These are phyloP conservation scores for Pandemis cinnamomeana DNA, from an alignment of 2,888 invertebrate species.

Conservation along the genomic window DNA sequence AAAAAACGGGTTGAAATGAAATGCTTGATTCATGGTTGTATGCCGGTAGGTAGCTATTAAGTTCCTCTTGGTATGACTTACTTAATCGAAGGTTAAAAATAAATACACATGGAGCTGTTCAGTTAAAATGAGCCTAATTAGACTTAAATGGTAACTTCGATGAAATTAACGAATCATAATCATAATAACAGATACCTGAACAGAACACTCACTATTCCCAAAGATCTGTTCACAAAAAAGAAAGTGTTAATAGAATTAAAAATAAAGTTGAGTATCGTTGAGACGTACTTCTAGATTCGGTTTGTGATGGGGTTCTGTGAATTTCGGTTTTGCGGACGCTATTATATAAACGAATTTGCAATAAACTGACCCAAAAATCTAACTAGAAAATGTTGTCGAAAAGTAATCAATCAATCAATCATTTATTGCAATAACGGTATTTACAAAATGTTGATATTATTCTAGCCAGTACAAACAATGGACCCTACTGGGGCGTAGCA, in stretches of 20 bases:
- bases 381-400: not conserved
- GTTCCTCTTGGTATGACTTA: too few relatives aligned
- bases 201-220: slow-evolving; percentile 25
- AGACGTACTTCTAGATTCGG: not conserved
- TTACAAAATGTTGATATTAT: too few relatives aligned
- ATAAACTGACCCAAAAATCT: not conserved
- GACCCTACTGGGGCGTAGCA: too few relatives aligned
- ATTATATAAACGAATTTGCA: not conserved
- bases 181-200: slow-evolving; percentile 16
- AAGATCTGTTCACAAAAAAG: slow-evolving; percentile 14
- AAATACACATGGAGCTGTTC: not conserved
- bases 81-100: not conserved
- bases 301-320: not conserved
- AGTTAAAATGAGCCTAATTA: not conserved
- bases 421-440: too few relatives aligned
- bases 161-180: not conserved
- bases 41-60: too few relatives aligned
- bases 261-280: slow-evolving; percentile 21
- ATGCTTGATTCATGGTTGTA: not conserved
- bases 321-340: not conserved
- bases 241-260: slow-evolving; percentile 12
- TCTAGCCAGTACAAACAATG: too few relatives aligned
- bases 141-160: not conserved
- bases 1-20: not conserved
- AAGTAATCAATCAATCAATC: too few relatives aligned